Base-by-base conservation (phyloP, 2,797 vertebrate genomes). In the Paguma larvata region DNA sequence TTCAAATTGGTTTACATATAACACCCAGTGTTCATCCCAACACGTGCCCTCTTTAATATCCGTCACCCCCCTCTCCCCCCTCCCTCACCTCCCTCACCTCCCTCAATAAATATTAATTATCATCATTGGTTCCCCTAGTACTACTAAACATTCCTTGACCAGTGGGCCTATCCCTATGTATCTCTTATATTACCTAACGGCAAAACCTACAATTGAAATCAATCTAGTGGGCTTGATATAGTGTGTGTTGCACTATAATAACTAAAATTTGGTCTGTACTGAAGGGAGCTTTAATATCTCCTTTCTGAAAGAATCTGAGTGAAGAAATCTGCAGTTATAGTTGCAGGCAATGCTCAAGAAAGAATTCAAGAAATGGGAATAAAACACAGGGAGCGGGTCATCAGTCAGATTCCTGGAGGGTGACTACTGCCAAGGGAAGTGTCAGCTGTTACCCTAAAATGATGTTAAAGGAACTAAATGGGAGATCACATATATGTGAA, bases 361-460 rank as follows among this genome's bases (percentile, higher is more conserved):
- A 79, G 41, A 95, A 93, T 77, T 80, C 32, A 89, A 97, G 34
- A 96, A 95, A 93, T 34, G 32, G 72, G 63, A 87, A 84, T 25
- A 21, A 80, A 93, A 72, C 19, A 62, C 62, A 41, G 5, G 51
- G 51, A 85, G 63, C 67, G 59, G 34, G 21, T 85, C 63, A 73
- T 70, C 62, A 85, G 30, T 59, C 19, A 34, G 44, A n/a, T 70
- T 95, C 59, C 83, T 83, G 9, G 25, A 86, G 41, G 46, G 10
- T 93, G n/a, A 95, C 72, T 67, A 77, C 34, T 46, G 19, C 41
- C 79, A 92, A 95, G 30, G 25, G 77, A 87, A 95, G 48, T 67
- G 44, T 77, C 78, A 72, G 86, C 63, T 87, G 72, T 51, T 89
- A 89, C 68, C 88, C 86, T 53, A 63, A 65, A 92, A 95, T 68